Percentiles rank a stretch among this genome's conserved stretches.
phyloP scores from a whole-genome alignment of 1,140 invertebrate genomes.

The Drosophila gunungcola region DNA sequence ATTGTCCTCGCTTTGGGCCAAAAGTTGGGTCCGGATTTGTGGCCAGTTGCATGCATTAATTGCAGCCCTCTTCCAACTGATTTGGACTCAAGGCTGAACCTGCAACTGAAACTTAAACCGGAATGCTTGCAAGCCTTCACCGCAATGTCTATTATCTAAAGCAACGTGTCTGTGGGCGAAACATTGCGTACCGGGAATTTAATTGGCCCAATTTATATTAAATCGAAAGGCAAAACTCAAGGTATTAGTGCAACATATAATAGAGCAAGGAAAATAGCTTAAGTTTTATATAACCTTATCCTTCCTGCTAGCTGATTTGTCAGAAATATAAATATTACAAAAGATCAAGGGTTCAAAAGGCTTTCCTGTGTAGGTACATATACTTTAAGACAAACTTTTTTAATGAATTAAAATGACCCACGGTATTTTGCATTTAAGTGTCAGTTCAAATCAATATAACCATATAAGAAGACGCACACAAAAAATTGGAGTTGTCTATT shows the following conservation, averaged over 20 bases:
- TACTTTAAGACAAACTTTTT: too few relatives aligned
- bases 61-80: slow-evolving; percentile 1
- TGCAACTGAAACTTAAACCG: slow-evolving; percentile 2
- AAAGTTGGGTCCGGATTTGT: slow-evolving; percentile 8
- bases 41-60: slow-evolving; percentile 27
- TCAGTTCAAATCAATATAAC: too few relatives aligned
- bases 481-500: too few relatives aligned
- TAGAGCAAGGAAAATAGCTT: neutral
- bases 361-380: too few relatives aligned
- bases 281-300: neutral
- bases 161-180: neutral
- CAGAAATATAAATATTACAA: too few relatives aligned
- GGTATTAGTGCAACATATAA: neutral
- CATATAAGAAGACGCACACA: too few relatives aligned
- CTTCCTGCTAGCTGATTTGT: too few relatives aligned
- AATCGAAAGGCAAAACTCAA: neutral
- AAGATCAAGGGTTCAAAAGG: too few relatives aligned
- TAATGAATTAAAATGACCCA: too few relatives aligned
- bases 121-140: neutral
- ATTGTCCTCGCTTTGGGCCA: slow-evolving; percentile 4
- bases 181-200: neutral
- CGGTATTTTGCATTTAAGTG: too few relatives aligned
- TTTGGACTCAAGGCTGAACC: slow-evolving; percentile 4
- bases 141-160: neutral
- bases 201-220: neutral